A percentile compares a stretch with the other conserved stretches of the same genome.
Evolutionary conservation across 2,888 invertebrate genomes (phyloP).

Genomic region (Drosophila percnosoma): DNA sequence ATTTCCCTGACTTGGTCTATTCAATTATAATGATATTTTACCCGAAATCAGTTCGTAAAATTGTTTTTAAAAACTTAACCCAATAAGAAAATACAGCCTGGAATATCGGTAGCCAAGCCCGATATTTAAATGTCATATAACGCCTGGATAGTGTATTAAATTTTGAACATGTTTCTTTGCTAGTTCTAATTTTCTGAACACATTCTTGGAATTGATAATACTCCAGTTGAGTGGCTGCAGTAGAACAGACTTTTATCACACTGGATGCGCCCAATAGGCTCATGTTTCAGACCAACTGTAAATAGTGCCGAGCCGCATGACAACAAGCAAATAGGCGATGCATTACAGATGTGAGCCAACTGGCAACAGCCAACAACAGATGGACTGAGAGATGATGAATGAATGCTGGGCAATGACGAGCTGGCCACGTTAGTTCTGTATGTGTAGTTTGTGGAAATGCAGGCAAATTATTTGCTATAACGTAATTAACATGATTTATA

Average conservation of each 20-base stretch:
- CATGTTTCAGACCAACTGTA: slow-evolving; percentile 53
- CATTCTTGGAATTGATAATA: neutral
- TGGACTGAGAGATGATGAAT: slow-evolving; percentile 4
- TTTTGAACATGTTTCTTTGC: neutral
- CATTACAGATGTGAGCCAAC: slow-evolving; percentile 59
- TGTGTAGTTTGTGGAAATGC: slow-evolving; percentile 46
- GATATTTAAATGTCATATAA: neutral
- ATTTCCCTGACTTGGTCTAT: neutral
- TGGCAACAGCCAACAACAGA: slow-evolving; percentile 35
- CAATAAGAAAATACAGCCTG: neutral
- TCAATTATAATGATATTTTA: neutral
- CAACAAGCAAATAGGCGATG: slow-evolving; percentile 65
- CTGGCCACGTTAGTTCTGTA: slow-evolving; percentile 16
- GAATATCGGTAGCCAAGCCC: neutral
- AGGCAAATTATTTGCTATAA: slow-evolving; percentile 78
- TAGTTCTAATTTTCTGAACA: neutral
- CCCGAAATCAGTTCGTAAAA: neutral
- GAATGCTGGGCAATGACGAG: neutral
- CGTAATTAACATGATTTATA: slow-evolving; percentile 79
- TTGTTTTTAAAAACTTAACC: neutral
- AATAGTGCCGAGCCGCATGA: slow-evolving; percentile 61
- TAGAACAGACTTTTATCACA: slow-evolving; percentile 2
- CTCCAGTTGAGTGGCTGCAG: neutral
- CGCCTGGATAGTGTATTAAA: neutral
- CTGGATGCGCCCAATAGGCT: slow-evolving; percentile 9